A percentile compares a stretch with the other conserved stretches of the same genome.
Evolutionary conservation across 2,888 invertebrate species (phyloP).

Genomic region (Acleris literana): DNA sequence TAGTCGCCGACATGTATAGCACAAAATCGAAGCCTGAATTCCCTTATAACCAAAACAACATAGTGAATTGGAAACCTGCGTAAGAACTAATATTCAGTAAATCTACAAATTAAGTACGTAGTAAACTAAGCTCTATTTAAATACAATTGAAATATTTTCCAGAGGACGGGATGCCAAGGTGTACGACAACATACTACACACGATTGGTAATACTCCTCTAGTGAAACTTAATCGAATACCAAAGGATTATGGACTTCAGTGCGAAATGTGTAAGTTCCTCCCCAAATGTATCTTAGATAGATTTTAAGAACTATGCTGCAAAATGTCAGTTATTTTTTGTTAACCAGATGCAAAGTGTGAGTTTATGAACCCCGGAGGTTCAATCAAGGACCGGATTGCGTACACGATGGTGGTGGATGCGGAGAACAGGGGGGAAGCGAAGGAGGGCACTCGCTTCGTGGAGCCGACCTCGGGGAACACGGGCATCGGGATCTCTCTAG

Average conservation of each 20-base stretch:
- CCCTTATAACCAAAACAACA: constrained; percentile 10
- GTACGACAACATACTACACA: constrained; percentile 85
- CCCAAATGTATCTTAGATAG: neutral
- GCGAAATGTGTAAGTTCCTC: constrained; percentile 86
- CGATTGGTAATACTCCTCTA: constrained; percentile 90
- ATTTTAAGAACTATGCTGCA: neutral
- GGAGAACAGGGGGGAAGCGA: constrained; percentile 89
- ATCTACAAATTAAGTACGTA: too few species aligned
- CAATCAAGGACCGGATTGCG: constrained; percentile 95
- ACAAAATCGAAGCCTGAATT: constrained; percentile 18
- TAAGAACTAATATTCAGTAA: constrained; percentile 1
- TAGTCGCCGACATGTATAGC: constrained; percentile 6
- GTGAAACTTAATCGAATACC: constrained; percentile 88
- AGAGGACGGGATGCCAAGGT: constrained; percentile 64
- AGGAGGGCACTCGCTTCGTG: constrained; percentile 92
- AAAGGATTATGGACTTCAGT: constrained; percentile 86
- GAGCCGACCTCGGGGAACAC: constrained; percentile 95
- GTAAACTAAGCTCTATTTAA: neutral
- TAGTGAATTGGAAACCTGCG: constrained; percentile 27
- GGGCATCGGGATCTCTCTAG: constrained; percentile 96
- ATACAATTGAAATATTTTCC: constrained; percentile 7
- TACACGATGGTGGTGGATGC: constrained; percentile 96
- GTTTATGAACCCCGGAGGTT: constrained; percentile 97
- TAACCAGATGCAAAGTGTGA: constrained; percentile 95
- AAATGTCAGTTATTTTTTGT: neutral